A percentile compares a stretch with the other conserved stretches of the same genome.
Conservation (phyloP, 2,797 vertebrate genomes). For the Hemibagrus guttatus region DNA sequence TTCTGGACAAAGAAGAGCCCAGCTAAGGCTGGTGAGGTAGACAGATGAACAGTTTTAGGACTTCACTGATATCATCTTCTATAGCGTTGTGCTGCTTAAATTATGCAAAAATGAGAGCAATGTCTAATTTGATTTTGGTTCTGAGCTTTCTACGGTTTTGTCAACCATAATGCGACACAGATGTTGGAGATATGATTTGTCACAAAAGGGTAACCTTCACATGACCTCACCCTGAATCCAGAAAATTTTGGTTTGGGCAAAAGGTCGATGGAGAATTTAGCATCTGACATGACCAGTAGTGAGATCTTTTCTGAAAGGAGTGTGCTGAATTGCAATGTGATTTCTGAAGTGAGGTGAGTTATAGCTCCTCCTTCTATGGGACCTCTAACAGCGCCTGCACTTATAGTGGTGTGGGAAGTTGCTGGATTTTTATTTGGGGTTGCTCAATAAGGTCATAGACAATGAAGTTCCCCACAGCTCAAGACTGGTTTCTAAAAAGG, state of each 20-base stretch:
- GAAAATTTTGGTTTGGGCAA: neutral
- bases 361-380: neutral
- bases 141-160: neutral
- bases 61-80: too few species aligned
- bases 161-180: too few species aligned
- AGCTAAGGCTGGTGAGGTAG: too few species aligned
- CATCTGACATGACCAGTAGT: neutral
- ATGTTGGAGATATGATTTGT: neutral
- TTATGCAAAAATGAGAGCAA: neutral
- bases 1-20: too few species aligned
- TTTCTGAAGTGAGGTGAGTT: neutral
- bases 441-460: too few species aligned
- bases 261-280: neutral
- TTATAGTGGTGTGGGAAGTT: too few species aligned
- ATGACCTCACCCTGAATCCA: neutral
- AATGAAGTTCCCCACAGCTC: too few species aligned
- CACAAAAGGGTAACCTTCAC: neutral
- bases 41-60: too few species aligned
- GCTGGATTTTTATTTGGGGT: too few species aligned
- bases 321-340: neutral
- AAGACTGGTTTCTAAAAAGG: too few species aligned
- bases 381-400: too few species aligned
- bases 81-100: neutral
- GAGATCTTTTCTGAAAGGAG: neutral
- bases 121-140: neutral